A percentile compares a stretch with the other conserved stretches of the same genome.
Conservation (phyloP, 2,888 invertebrate species). For the Nephrotoma flavescens region DNA sequence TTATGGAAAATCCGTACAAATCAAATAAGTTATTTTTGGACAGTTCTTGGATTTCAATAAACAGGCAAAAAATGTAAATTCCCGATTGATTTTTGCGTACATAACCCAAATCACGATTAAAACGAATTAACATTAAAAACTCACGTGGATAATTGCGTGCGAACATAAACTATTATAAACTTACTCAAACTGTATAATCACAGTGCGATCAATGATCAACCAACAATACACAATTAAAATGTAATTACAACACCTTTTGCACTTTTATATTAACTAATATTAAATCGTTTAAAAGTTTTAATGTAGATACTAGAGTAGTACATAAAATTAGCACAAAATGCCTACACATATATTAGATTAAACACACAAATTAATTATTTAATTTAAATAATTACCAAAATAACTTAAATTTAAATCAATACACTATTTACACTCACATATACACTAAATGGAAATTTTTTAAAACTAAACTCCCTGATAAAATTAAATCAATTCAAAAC, state of each 20-base stretch:
- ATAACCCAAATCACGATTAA: too few species aligned
- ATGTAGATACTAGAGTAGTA: background rate
- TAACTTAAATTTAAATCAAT: background rate
- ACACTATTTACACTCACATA: background rate
- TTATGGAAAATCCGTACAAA: too few species aligned
- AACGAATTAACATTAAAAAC: too few species aligned
- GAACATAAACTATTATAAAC: background rate
- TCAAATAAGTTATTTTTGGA: too few species aligned
- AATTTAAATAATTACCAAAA: background rate
- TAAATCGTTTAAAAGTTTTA: background rate
- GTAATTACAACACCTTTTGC: background rate
- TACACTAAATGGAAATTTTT: background rate
- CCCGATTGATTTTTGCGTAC: too few species aligned
- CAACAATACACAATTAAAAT: background rate
- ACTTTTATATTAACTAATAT: background rate
- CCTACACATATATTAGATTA: background rate
- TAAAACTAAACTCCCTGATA: background rate
- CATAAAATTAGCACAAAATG: background rate
- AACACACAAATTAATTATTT: background rate
- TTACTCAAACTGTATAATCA: background rate
- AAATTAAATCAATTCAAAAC: background rate
- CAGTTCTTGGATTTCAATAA: too few species aligned
- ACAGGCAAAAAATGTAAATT: too few species aligned
- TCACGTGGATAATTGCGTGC: too few species aligned
- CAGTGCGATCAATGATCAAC: background rate